Conservation (phyloP, 2,888 invertebrate species). For the Heliconius sara region DNA sequence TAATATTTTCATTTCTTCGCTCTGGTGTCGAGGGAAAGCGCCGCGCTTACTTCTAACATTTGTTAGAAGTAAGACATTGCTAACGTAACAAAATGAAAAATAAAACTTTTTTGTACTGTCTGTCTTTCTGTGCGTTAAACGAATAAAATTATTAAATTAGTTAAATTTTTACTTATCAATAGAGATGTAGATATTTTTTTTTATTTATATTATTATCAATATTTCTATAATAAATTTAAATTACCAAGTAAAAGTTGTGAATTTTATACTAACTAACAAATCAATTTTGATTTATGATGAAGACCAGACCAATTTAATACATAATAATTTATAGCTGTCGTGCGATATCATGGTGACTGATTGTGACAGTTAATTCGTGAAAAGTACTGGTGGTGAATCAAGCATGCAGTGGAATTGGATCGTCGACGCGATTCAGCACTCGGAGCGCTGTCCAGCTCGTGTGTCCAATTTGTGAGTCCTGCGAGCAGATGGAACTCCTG, state of each 20-base stretch:
- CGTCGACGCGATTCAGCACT: constrained; percentile 55
- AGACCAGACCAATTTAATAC: background rate
- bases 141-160: too few species aligned
- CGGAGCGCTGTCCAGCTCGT: constrained; percentile 60
- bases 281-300: background rate
- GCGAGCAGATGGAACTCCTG: constrained; percentile 56
- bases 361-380: constrained; percentile 1
- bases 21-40: too few species aligned
- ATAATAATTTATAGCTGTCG: background rate
- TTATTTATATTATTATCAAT: background rate
- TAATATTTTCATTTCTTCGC: too few species aligned
- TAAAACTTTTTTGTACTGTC: too few species aligned
- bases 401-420: constrained; percentile 24
- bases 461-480: constrained; percentile 66
- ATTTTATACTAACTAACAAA: background rate
- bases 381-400: constrained; percentile 18
- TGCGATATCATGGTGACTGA: background rate
- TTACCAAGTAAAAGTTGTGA: constrained; percentile 7
- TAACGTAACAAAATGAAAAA: too few species aligned
- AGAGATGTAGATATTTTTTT: too few species aligned
- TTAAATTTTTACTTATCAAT: too few species aligned
- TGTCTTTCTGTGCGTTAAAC: too few species aligned
- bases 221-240: background rate
- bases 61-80: too few species aligned
- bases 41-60: too few species aligned